A percentile compares a stretch with the other conserved stretches of the same genome.
Conservation (phyloP, 53 echinoderm and acorn worm species). For the Henricia sp. region DNA sequence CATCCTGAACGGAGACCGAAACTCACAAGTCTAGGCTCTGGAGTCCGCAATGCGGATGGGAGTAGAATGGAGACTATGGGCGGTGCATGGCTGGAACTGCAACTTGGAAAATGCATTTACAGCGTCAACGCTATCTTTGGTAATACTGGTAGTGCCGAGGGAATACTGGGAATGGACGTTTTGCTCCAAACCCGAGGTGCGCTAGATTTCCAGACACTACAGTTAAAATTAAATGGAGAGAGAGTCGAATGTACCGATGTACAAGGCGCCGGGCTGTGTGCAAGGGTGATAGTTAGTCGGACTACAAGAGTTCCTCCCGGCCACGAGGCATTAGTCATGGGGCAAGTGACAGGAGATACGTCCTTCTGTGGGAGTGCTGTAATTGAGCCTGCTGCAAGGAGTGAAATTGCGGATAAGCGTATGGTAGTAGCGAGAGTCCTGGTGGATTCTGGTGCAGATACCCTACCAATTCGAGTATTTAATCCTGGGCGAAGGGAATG, state of each 20-base stretch:
- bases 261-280: conserved; percentile 10
- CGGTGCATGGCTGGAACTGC: background rate
- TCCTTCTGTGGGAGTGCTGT: background rate
- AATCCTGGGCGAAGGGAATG: conserved; percentile 46
- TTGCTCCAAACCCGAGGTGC: background rate
- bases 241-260: background rate
- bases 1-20: conserved; percentile 8
- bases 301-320: conserved; percentile 37
- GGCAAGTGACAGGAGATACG: background rate
- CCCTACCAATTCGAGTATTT: conserved; percentile 40
- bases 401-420: conserved; percentile 31
- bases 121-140: conserved; percentile 34
- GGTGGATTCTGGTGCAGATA: background rate
- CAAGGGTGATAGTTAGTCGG: conserved; percentile 28
- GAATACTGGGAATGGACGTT: conserved; percentile 54
- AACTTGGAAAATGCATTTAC: background rate
- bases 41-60: conserved; percentile 33
- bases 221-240: conserved; percentile 3
- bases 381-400: conserved; percentile 30
- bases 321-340: conserved; percentile 41
- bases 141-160: conserved; percentile 33
- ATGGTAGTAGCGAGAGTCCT: conserved; percentile 57
- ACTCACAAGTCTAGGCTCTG: background rate
- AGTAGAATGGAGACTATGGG: conserved; percentile 13
- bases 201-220: background rate